A percentile compares a stretch with the other conserved stretches of the same genome.
phyloP scores from a whole-genome alignment of 2,888 invertebrate species.

The Elysia crispata region DNA sequence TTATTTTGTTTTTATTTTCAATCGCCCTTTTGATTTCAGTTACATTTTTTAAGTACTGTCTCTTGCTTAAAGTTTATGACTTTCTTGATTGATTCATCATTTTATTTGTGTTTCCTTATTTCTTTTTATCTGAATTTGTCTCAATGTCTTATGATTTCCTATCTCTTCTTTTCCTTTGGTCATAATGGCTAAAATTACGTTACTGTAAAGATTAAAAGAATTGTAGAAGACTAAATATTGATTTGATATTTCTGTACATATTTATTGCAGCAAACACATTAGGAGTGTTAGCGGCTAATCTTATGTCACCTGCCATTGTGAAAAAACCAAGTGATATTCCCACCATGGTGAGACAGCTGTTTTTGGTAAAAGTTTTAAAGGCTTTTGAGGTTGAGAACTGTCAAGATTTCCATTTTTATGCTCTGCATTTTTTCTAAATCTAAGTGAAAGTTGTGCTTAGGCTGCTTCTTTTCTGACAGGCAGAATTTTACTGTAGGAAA shows the following conservation, averaged over 20 bases:
- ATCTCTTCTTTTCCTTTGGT: too few species aligned
- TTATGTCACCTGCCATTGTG: conserved; percentile 77
- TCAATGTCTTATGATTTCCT: background rate
- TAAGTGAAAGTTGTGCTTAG: too few species aligned
- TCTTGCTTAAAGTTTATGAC: too few species aligned
- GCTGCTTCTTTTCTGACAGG: too few species aligned
- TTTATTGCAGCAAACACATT: conserved; percentile 77
- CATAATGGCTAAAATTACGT: background rate
- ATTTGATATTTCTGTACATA: background rate
- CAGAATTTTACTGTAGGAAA: too few species aligned
- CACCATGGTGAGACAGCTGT: conserved; percentile 62
- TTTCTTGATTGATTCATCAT: too few species aligned
- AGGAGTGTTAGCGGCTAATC: conserved; percentile 78
- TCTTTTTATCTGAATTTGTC: too few species aligned
- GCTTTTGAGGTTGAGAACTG: background rate
- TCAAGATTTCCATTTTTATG: too few species aligned
- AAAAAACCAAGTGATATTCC: conserved; percentile 70
- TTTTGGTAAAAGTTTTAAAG: background rate
- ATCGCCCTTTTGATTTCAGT: background rate
- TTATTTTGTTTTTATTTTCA: background rate
- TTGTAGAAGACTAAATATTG: too few species aligned
- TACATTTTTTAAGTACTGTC: background rate
- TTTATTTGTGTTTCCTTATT: too few species aligned
- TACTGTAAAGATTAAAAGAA: too few species aligned
- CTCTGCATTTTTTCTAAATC: too few species aligned